Evolutionary conservation across 2,113 vertebrate species (phyloP).

Genomic region (Furnarius figulus): DNA sequence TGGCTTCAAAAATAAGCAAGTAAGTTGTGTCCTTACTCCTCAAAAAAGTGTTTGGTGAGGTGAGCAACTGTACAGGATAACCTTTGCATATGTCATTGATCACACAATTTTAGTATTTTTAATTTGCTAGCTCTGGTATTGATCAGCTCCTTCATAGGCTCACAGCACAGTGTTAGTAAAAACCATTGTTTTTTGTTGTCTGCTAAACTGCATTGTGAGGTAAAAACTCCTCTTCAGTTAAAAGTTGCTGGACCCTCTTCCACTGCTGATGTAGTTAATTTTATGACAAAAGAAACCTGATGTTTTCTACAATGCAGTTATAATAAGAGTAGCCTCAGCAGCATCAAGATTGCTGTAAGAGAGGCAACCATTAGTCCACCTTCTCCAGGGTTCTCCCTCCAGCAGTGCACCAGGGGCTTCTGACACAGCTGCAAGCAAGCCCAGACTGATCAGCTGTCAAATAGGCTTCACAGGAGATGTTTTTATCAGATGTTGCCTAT

Average conservation of each 20-base stretch:
- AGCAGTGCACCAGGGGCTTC: not conserved
- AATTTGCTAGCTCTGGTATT: not conserved
- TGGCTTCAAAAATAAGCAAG: not conserved
- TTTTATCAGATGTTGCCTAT: not conserved
- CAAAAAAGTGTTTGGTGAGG: not conserved
- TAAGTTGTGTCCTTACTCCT: not conserved
- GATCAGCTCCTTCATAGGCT: not conserved
- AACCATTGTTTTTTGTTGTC: not conserved
- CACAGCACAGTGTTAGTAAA: not conserved
- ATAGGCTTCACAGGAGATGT: not conserved
- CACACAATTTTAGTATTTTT: not conserved
- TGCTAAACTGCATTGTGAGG: not conserved
- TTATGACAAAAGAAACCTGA: not conserved
- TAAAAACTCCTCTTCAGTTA: not conserved
- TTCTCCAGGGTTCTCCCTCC: not conserved
- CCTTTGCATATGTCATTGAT: not conserved
- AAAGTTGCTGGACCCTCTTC: not conserved
- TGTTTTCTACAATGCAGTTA: not conserved
- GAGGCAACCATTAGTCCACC: not conserved
- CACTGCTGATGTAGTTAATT: not conserved
- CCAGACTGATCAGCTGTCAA: not conserved
- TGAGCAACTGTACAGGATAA: not conserved
- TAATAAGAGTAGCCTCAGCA: not conserved
- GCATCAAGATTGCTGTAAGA: not conserved
- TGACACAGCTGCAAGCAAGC: not conserved